Percentiles rank a stretch among this genome's conserved stretches.
These are phyloP conservation scores for Theonella swinhoei DNA, from an alignment of 37 sponge, comb jelly and placozoan species.

Conservation along the genomic window DNA sequence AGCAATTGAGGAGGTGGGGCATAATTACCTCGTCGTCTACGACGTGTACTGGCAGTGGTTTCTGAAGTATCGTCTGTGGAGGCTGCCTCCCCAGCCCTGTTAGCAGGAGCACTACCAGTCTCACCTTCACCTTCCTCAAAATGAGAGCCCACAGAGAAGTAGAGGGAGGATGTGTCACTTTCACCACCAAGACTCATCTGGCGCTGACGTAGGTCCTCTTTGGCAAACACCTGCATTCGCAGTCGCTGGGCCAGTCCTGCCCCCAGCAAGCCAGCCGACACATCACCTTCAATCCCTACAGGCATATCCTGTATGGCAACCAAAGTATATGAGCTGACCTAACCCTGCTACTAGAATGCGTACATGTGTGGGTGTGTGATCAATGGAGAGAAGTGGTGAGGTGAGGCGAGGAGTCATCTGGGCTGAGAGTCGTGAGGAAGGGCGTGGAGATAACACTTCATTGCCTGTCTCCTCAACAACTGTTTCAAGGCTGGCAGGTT, in stretches of 20 bases:
- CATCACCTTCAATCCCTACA: background rate
- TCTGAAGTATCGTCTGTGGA: background rate
- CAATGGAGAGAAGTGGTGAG: constrained; percentile 76
- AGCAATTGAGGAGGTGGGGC: constrained; percentile 49
- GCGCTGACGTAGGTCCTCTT: constrained; percentile 32
- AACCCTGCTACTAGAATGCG: no score
- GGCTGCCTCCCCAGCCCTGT: background rate
- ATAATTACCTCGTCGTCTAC: constrained; percentile 49
- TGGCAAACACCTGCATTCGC: constrained; percentile 43
- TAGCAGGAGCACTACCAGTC: constrained; percentile 28
- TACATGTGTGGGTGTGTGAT: constrained; percentile 25
- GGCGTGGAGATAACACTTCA: constrained; percentile 64
- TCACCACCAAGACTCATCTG: constrained; percentile 58
- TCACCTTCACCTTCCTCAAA: constrained; percentile 64
- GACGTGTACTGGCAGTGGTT: background rate
- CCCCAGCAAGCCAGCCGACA: constrained; percentile 30
- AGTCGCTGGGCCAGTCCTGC: constrained; percentile 16
- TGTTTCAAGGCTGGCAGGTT: constrained; percentile 46
- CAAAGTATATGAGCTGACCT: background rate
- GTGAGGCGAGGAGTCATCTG: constrained; percentile 32
- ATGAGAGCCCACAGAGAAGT: constrained; percentile 79
- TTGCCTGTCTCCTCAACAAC: constrained; percentile 85
- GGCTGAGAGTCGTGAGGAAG: background rate
- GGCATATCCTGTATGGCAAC: background rate
- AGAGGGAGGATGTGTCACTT: constrained; percentile 55